Evolutionary conservation across 2,888 invertebrate genomes (phyloP), one percentile per base, ranked within the genome.

Genomic region (Branchellion lobata): DNA sequence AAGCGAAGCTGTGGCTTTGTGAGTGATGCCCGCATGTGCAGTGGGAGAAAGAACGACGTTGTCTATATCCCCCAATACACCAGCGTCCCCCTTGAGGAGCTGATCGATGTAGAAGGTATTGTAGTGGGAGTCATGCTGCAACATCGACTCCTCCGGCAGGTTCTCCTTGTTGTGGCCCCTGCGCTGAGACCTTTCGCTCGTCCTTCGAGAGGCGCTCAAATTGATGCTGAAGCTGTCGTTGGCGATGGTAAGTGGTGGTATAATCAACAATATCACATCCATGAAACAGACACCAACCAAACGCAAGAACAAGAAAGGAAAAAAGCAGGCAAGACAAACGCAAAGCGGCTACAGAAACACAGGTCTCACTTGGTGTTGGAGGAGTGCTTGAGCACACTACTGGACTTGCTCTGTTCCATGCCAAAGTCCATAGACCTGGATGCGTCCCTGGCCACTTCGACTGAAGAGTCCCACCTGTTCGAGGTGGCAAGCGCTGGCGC

Each of bases 401-500:
- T 3, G 61, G 61, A 57, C 61, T 57, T 57, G 61, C 61, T 57
- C 61, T n/a, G 8, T n/a, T 57, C 61, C 61, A 57, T 18, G 11
- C 5, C n/a, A 47, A 47, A 8, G 3, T n/a, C n/a, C 61, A 5
- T 18, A 5, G n/a, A n/a, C 24, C 3, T 3, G 24, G 61, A 57
- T 24, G 61, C 61, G 21, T 57, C 61, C n/a, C 61, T 18, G 3
- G 5, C 11, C 61, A 57, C 5, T 18, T 57, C 61, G 24, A 57
- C 61, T n/a, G 61, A 24, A 3, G 61, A 18, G 21, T 57, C 24
- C 11, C 8, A 18, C 18, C 47, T 47, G 18, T 47, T 47, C 18
- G 47, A 47, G 47, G 47, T 8, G 47, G 8, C 47, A 14, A 8
- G 8, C 18, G 8, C 47, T 47, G 47, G 11, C 18, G 47, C 18